Conservation (phyloP, 2,888 invertebrate genomes). For the Thysanoteuthis rhombus region DNA sequence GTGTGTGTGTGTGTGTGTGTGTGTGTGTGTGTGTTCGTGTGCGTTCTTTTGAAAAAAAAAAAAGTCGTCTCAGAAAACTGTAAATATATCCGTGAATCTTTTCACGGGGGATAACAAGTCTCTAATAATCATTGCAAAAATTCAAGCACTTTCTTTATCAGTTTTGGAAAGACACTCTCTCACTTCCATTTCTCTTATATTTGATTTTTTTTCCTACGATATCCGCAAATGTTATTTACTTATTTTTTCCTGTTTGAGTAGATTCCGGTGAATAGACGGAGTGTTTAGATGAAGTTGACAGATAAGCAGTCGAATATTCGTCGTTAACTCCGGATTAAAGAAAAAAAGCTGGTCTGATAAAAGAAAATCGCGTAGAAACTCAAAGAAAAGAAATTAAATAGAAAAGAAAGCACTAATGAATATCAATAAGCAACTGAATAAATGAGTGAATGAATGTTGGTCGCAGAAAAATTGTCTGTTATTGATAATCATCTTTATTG, state of each 20-base stretch:
- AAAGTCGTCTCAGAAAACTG: too few relatives aligned
- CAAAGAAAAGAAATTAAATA: background rate
- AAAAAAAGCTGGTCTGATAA: background rate
- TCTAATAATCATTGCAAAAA: background rate
- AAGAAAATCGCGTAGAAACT: background rate
- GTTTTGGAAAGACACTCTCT: background rate
- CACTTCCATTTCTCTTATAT: background rate
- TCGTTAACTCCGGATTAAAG: background rate
- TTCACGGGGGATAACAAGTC: too few relatives aligned
- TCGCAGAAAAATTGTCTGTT: background rate
- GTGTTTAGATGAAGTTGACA: background rate
- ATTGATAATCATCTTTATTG: background rate
- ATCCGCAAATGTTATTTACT: background rate
- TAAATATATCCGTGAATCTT: too few relatives aligned
- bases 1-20: too few relatives aligned
- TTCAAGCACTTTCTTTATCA: background rate
- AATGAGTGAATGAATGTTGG: background rate
- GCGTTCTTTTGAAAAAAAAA: too few relatives aligned
- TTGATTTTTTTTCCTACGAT: background rate
- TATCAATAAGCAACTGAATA: background rate
- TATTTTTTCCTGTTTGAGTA: background rate
- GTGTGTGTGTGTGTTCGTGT: too few relatives aligned
- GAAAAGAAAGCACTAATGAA: background rate
- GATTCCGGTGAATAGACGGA: background rate
- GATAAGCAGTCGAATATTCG: background rate